These are phyloP conservation scores for Solenopsis fugax DNA, from an alignment of 1,140 invertebrate species.

Conservation along the genomic window DNA sequence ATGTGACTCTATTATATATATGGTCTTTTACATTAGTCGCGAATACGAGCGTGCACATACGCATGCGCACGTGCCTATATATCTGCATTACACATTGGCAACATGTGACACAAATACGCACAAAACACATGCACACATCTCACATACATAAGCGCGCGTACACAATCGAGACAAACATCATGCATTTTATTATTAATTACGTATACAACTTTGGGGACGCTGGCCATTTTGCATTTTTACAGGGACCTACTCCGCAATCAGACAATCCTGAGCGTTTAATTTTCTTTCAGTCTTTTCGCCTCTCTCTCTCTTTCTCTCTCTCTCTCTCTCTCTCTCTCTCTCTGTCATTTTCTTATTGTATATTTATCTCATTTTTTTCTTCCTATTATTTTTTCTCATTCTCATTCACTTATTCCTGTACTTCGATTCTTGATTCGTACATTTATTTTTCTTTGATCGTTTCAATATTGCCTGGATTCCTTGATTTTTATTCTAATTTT, in stretches of 20 bases:
- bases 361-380: slow-evolving; percentile 65
- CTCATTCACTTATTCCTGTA: slow-evolving; percentile 11
- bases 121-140: slow-evolving; percentile 58
- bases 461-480: slow-evolving; percentile 84
- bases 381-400: slow-evolving; percentile 7
- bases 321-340: slow-evolving; percentile 18
- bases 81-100: slow-evolving; percentile 63
- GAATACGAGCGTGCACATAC: slow-evolving; percentile 70
- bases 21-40: slow-evolving; percentile 54
- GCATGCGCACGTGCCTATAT: slow-evolving; percentile 69
- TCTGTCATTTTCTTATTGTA: slow-evolving; percentile 9
- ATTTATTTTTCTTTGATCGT: slow-evolving; percentile 86
- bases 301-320: slow-evolving; percentile 5
- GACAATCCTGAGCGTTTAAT: slow-evolving; percentile 87
- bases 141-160: slow-evolving; percentile 54
- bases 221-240: slow-evolving; percentile 87
- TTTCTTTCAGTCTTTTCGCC: slow-evolving; percentile 77
- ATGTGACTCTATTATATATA: slow-evolving; percentile 66
- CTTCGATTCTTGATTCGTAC: slow-evolving; percentile 48
- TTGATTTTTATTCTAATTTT: slow-evolving; percentile 66
- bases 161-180: slow-evolving; percentile 63
- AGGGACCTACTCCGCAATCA: slow-evolving; percentile 87
- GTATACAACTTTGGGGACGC: slow-evolving; percentile 86
- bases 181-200: slow-evolving; percentile 80
- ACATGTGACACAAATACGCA: slow-evolving; percentile 49